These are phyloP conservation scores for Anthophora plumipes DNA, from an alignment of 2,888 invertebrate genomes.

Conservation along the genomic window DNA sequence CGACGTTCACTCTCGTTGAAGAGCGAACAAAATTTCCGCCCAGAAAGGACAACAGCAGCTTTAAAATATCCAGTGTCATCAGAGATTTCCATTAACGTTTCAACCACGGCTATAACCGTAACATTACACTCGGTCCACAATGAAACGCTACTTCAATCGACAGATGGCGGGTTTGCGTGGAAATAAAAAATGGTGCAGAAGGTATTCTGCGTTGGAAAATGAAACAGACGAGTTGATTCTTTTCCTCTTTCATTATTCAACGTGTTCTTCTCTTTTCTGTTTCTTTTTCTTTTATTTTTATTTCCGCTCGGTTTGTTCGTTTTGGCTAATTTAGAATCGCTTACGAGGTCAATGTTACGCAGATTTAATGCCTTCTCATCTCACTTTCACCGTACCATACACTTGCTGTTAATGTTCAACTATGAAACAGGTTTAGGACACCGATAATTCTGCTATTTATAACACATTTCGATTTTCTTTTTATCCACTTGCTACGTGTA, in stretches of 20 bases:
- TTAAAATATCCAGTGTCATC: conserved; percentile 28
- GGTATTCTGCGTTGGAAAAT: conserved; percentile 6
- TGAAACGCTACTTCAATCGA: conserved; percentile 39
- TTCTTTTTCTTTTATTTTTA: neutral
- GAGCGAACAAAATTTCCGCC: conserved; percentile 10
- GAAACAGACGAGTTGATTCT: neutral
- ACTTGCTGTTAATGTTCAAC: neutral
- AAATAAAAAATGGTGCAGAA: conserved; percentile 5
- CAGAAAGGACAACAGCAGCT: conserved; percentile 30
- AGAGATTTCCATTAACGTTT: conserved; percentile 46
- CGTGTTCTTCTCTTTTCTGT: neutral
- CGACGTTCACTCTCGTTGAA: neutral
- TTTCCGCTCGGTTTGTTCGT: neutral
- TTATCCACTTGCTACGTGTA: too few species aligned
- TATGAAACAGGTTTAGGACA: neutral
- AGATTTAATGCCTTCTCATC: conserved; percentile 21
- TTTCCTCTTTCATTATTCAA: neutral
- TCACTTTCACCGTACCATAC: conserved; percentile 34
- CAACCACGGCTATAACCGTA: conserved; percentile 24
- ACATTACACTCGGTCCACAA: conserved; percentile 40
- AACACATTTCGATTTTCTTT: too few species aligned
- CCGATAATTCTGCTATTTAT: too few species aligned
- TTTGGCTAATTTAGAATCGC: conserved; percentile 7
- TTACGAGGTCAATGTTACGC: conserved; percentile 44
- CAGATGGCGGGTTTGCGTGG: conserved; percentile 36